Percentiles rank a stretch among this genome's conserved stretches.
Evolutionary conservation across 1,140 invertebrate species (phyloP).

Genomic region (Centruroides vittatus): DNA sequence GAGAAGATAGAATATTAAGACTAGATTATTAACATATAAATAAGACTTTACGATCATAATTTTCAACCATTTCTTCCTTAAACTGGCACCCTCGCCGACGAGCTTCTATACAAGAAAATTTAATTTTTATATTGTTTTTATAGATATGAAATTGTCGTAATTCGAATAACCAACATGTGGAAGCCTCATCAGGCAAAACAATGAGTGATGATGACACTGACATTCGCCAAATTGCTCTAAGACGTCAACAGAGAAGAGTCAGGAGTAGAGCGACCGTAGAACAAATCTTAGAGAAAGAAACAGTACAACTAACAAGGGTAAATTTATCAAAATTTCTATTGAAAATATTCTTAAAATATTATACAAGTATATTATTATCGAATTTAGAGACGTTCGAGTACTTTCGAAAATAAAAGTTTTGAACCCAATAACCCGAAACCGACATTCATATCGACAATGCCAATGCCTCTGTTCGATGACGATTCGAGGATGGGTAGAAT

Average conservation of each 20-base stretch:
- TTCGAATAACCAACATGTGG: too few relatives aligned
- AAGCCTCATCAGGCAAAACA: too few relatives aligned
- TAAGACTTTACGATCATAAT: too few relatives aligned
- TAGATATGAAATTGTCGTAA: too few relatives aligned
- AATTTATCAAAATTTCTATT: background rate
- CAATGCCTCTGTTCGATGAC: constrained; percentile 4
- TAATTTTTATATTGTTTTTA: too few relatives aligned
- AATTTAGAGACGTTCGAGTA: background rate
- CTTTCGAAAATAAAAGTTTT: background rate
- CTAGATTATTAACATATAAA: too few relatives aligned
- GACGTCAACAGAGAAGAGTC: constrained; percentile 7
- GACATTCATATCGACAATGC: background rate
- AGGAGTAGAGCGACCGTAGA: background rate
- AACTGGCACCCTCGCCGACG: too few relatives aligned
- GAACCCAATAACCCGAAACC: background rate
- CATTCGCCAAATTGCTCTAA: constrained; percentile 8
- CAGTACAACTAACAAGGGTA: background rate
- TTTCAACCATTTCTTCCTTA: too few relatives aligned
- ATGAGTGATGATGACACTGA: constrained; percentile 13
- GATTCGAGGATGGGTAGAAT: constrained; percentile 9
- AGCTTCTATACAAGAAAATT: too few relatives aligned
- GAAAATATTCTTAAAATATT: background rate
- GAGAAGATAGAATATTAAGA: too few relatives aligned
- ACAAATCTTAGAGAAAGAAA: background rate
- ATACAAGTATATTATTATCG: too few relatives aligned